These are phyloP conservation scores for Schlechtendalia chinensis DNA, from an alignment of 1,140 invertebrate genomes.

Conservation along the genomic window DNA sequence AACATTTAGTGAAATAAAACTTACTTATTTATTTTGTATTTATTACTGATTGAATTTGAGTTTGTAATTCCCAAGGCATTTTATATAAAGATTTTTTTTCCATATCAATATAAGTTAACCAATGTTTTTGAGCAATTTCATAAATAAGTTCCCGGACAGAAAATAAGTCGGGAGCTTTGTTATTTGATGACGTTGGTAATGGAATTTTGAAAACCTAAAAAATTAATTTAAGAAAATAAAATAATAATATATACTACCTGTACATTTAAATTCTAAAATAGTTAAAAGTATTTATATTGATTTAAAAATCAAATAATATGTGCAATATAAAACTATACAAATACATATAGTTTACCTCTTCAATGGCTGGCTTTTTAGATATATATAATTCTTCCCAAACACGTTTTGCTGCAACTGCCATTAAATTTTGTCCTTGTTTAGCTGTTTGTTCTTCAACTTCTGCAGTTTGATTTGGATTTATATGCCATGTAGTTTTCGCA, in stretches of 20 bases:
- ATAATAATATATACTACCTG: background rate
- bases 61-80: constrained; percentile 87
- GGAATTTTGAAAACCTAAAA: constrained; percentile 48
- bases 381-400: constrained; percentile 98
- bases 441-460: constrained; percentile 56
- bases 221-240: background rate
- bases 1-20: constrained; percentile 55
- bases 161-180: constrained; percentile 76
- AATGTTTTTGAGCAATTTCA: constrained; percentile 81
- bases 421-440: constrained; percentile 70
- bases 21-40: constrained; percentile 3
- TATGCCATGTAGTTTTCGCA: constrained; percentile 84
- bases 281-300: too few relatives aligned
- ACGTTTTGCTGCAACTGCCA: constrained; percentile 83
- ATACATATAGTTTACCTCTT: constrained; percentile 61
- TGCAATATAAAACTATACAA: too few relatives aligned
- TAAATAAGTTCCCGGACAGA: constrained; percentile 78
- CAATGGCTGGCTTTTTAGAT: constrained; percentile 92
- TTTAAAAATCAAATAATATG: too few relatives aligned
- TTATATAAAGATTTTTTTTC: constrained; percentile 82
- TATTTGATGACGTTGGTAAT: constrained; percentile 66
- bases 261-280: too few relatives aligned
- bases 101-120: constrained; percentile 86
- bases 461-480: constrained; percentile 71
- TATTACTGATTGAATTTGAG: constrained; percentile 80